A percentile compares a stretch with the other conserved stretches of the same genome.
phyloP scores from a whole-genome alignment of 2,113 vertebrate genomes.

The Scatophagus argus region DNA sequence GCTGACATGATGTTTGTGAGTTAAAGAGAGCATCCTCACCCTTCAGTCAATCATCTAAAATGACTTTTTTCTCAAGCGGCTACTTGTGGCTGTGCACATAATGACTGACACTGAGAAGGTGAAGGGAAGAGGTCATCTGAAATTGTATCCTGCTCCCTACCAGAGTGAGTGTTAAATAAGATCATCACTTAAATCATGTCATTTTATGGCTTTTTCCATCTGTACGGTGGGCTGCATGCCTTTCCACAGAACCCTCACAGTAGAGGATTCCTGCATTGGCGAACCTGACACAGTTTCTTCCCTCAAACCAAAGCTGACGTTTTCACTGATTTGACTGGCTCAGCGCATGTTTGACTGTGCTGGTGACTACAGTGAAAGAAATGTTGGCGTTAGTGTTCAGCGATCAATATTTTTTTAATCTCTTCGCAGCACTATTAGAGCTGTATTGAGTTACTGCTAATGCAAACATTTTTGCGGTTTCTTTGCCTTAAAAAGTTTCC shows the following conservation, averaged over 20 bases:
- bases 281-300: background rate
- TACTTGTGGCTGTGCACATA: background rate
- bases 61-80: background rate
- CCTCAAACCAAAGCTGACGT: background rate
- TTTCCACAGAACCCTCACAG: background rate
- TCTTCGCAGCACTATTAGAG: background rate
- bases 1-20: background rate
- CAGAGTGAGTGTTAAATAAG: background rate
- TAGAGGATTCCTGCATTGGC: background rate
- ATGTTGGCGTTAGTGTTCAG: background rate
- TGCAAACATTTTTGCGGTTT: background rate
- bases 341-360: background rate
- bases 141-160: background rate
- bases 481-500: background rate
- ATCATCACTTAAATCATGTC: background rate
- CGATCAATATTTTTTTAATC: background rate
- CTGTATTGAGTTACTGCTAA: background rate
- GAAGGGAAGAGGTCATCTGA: background rate
- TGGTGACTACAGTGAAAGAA: background rate
- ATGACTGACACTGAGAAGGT: background rate
- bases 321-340: slow-evolving; percentile 1
- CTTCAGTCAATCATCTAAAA: background rate
- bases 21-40: background rate
- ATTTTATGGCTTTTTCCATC: background rate
- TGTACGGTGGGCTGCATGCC: background rate